Conservation (phyloP, 2,113 vertebrate species). For the Mobula birostris region DNA sequence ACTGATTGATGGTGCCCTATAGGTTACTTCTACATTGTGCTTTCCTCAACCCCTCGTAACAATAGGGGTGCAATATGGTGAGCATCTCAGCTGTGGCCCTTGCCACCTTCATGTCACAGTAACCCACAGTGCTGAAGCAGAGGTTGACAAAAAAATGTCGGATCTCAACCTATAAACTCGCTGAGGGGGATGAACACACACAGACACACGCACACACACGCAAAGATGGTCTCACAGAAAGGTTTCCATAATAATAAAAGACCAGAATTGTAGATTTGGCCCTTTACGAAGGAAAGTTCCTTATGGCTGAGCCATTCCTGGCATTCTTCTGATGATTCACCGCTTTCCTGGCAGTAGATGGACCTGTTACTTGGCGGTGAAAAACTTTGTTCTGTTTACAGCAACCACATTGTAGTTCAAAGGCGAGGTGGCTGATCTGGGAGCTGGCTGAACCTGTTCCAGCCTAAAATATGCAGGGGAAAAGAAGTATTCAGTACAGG, state of each 20-base stretch:
- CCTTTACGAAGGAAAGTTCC: background rate
- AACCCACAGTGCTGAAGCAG: background rate
- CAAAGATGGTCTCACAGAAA: background rate
- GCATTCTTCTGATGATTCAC: background rate
- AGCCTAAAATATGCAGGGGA: background rate
- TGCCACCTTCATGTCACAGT: background rate
- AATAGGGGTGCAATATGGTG: background rate
- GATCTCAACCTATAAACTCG: background rate
- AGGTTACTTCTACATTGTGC: background rate
- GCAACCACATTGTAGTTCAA: background rate
- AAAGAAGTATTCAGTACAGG: background rate
- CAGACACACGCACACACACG: too few species aligned
- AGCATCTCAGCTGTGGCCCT: too few species aligned
- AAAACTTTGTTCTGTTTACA: background rate
- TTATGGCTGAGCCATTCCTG: background rate
- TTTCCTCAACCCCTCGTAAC: background rate
- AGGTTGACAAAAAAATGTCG: background rate
- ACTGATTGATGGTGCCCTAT: too few species aligned
- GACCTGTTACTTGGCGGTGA: background rate
- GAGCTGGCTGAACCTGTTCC: background rate
- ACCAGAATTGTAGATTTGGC: background rate
- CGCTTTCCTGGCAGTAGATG: background rate
- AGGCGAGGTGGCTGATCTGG: background rate
- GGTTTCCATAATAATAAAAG: background rate
- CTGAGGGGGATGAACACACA: background rate